These are phyloP conservation scores for Pitta sordida DNA, from an alignment of 2,113 vertebrate species.

Conservation along the genomic window DNA sequence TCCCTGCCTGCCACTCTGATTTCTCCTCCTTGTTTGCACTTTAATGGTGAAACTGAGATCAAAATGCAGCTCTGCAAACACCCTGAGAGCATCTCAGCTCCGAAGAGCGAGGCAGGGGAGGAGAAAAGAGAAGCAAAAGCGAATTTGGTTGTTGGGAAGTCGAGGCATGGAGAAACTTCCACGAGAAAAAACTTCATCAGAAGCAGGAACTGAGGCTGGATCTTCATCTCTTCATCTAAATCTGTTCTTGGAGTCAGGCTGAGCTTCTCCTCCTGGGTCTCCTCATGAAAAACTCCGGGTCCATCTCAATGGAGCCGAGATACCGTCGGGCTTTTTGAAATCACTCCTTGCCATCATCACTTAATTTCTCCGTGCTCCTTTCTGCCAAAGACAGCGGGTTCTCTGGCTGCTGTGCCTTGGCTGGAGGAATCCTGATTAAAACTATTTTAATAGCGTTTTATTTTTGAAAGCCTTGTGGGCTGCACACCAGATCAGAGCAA, in stretches of 20 bases:
- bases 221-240: background rate
- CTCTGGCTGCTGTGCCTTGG: constrained; percentile 4
- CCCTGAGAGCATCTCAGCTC: background rate
- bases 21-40: background rate
- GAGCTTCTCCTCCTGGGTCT: background rate
- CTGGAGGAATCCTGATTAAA: constrained; percentile 38
- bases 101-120: background rate
- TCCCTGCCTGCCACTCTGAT: background rate
- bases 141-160: background rate
- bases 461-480: background rate
- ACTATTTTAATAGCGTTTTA: background rate
- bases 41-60: background rate
- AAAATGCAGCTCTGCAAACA: background rate
- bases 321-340: background rate
- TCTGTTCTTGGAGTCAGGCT: background rate
- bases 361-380: background rate
- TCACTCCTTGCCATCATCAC: background rate
- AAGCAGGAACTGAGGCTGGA: background rate
- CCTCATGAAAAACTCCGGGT: background rate
- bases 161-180: background rate
- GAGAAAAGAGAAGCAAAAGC: background rate
- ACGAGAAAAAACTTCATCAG: background rate
- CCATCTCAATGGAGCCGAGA: rapidly evolving
- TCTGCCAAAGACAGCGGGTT: background rate
- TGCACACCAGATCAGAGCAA: background rate